Evolutionary conservation across 2,888 invertebrate species (phyloP), one percentile per base, ranked within the genome.

Genomic region (Theretra japonica): DNA sequence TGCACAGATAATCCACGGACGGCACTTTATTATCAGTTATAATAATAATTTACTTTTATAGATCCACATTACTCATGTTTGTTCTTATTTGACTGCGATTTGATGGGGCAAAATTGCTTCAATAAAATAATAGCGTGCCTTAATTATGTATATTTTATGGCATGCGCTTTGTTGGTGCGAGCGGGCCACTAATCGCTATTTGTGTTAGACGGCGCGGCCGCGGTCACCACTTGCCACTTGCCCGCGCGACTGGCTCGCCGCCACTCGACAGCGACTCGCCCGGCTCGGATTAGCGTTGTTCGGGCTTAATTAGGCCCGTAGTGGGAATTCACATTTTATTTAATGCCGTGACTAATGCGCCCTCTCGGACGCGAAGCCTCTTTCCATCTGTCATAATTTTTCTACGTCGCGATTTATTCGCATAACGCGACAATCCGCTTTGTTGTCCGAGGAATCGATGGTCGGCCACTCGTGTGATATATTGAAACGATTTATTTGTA

Each of bases 11-110:
- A 92, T 92, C 90, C 90, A 90, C 88, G 83, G 91, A 91, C 92
- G 90, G 86, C 92, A 90, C 92, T 93, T 93, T 93, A 93, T 93
- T 92, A 93, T 92, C 92, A 93, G 92, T 92, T 93, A 93, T 92
- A 90, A 93, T 90, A 93, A 93, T 93, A 93, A 93, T 91, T 93
- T 92, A 93, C 91, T 92, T 92, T 93, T 92, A 93, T 93, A 92
- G 92, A 92, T 89, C 88, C 90, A 87, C 91, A 93, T 93, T 90
- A 92, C 88, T 93, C 89, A 91, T 89, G 89, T 92, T 92, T 91
- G 92, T 93, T 92, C 90, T 92, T 92, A 92, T 93, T 92, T 92
- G 91, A 92, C 89, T 89, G 88, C 84, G 79, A 86, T 88, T 90
- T 88, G 90, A 91, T 91, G 89, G 87, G 85, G 86, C 85, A 80